Conservation (phyloP, 2,797 vertebrate species). For the Sebastes kiyomatsui region DNA sequence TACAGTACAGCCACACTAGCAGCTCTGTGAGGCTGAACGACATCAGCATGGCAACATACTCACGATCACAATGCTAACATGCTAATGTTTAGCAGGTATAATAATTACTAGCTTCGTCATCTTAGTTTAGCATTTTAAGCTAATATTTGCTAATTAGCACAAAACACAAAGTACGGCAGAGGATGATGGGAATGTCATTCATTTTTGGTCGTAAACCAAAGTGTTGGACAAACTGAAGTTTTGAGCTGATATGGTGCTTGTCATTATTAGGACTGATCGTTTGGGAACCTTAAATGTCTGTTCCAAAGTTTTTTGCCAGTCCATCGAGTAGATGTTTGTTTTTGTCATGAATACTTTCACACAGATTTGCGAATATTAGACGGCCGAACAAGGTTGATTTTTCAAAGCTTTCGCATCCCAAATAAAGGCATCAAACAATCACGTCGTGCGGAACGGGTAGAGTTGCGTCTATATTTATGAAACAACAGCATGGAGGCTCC, state of each 20-base stretch:
- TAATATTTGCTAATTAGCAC: neutral
- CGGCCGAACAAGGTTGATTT: too few species aligned
- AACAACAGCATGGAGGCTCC: too few species aligned
- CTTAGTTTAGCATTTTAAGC: neutral
- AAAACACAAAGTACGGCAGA: neutral
- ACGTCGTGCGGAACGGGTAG: too few species aligned
- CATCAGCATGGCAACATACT: neutral
- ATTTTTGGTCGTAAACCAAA: neutral
- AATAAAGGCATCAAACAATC: too few species aligned
- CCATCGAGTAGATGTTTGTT: neutral
- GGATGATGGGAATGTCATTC: neutral
- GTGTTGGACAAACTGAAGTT: neutral
- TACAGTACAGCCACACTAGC: too few species aligned
- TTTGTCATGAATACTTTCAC: too few species aligned
- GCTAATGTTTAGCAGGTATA: neutral
- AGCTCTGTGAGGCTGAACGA: neutral
- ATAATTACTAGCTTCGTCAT: neutral
- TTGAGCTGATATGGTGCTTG: neutral
- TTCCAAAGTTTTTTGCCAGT: neutral
- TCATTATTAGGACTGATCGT: too few species aligned
- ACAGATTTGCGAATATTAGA: rapidly evolving
- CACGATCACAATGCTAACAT: neutral
- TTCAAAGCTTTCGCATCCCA: too few species aligned
- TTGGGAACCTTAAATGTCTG: neutral
- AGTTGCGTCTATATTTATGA: too few species aligned